Conservation (phyloP, 1,140 invertebrate species). For the Tetraneura akinire region DNA sequence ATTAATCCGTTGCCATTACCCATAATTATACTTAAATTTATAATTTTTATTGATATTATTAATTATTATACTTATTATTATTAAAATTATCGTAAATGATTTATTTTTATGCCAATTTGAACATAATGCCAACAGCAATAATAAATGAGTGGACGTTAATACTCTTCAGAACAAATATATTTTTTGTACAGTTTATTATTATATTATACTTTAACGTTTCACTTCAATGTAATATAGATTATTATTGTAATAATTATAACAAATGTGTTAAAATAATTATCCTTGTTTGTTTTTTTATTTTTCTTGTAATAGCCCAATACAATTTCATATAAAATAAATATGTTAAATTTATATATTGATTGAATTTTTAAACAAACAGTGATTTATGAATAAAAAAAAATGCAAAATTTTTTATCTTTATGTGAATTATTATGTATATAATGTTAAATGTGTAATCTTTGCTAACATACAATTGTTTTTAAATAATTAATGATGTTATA, state of each 20-base stretch:
- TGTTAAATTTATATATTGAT: background rate
- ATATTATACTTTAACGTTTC: background rate
- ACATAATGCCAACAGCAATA: slow-evolving; percentile 11
- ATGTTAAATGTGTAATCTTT: no score
- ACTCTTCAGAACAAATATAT: background rate
- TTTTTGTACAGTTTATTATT: slow-evolving; percentile 43
- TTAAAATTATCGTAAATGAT: slow-evolving; percentile 4
- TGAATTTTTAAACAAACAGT: no score
- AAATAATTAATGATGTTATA: no score
- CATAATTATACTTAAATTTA: background rate
- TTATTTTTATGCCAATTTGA: slow-evolving; percentile 36
- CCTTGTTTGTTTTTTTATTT: slow-evolving; percentile 4
- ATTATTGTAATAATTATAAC: slow-evolving; percentile 31
- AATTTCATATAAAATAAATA: background rate
- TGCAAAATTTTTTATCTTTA: no score
- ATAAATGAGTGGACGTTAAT: background rate
- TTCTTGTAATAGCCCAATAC: background rate
- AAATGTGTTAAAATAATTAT: slow-evolving; percentile 29
- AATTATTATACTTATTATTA: slow-evolving; percentile 3
- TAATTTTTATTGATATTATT: background rate
- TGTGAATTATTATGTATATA: no score
- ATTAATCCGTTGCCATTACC: background rate
- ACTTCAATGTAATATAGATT: slow-evolving; percentile 21
- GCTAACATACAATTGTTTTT: no score
- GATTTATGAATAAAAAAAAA: no score